Percentiles rank a stretch among this genome's conserved stretches.
phyloP scores from a whole-genome alignment of 2,113 vertebrate species.

The Turdus rufiventris region DNA sequence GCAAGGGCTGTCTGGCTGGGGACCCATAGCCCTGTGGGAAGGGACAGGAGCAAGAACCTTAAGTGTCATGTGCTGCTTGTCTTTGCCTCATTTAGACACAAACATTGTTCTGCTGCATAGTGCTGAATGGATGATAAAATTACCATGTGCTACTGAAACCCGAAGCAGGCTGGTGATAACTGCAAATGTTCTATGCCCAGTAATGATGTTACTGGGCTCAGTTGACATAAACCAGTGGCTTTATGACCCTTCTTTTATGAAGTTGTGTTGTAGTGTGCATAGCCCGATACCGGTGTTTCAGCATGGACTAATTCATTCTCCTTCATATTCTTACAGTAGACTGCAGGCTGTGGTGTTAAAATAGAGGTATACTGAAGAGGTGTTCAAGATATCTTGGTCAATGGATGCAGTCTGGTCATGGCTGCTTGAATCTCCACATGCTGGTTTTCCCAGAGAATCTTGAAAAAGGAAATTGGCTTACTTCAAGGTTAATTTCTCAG shows the following conservation, averaged over 20 bases:
- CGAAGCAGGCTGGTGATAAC: background rate
- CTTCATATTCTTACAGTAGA: background rate
- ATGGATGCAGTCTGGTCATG: background rate
- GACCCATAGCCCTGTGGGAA: background rate
- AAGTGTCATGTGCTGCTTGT: background rate
- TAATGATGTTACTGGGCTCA: background rate
- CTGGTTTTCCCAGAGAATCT: background rate
- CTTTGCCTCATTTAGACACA: background rate
- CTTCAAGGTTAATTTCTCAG: background rate
- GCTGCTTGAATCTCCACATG: background rate
- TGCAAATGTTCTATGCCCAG: background rate
- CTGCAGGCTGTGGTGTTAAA: background rate
- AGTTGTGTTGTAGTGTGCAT: background rate
- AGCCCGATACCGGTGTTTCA: background rate
- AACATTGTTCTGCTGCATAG: background rate
- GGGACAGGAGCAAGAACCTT: background rate
- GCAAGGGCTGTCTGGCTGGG: background rate
- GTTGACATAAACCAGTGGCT: background rate
- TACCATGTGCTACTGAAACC: background rate
- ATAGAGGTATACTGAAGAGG: background rate
- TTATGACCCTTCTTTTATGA: background rate
- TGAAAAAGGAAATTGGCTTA: background rate
- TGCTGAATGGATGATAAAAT: background rate
- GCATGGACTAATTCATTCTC: background rate
- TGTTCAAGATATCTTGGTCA: rapidly evolving